Base-by-base conservation (phyloP, 2,797 vertebrate species). In the Coccyzus lansbergi region DNA sequence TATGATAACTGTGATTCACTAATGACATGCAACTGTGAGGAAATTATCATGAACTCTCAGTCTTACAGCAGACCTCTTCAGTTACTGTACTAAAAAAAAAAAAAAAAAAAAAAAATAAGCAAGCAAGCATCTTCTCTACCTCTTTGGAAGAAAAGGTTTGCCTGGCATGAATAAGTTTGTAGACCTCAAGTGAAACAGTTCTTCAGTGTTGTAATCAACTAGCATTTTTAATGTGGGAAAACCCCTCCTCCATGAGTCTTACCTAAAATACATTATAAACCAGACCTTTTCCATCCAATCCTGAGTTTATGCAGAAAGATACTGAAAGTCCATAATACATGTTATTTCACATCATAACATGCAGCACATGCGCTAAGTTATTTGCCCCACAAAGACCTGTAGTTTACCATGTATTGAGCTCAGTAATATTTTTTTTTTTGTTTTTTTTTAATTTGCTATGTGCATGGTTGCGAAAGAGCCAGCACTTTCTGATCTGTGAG, bases 1-100 rank as follows among this genome's bases (percentile, higher is more conserved):
- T 91, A 4, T 81, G 90, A 3, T 83, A n/a, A 75, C 10, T 51
- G 59, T 48, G 62, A 86, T 95, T 97, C 76, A 92, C 64, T 86
- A 77, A 51, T 93, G 71, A 86, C 80, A 92, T 46, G 38, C 80
- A 77, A 56, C 42, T 51, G 13, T 77, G 86, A 44, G n/a, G 70
- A 79, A 86, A 75, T 56, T 3, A 36, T 25, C 9, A 64, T 4
- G 19, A 93, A 40, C 75, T 91, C 40, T 52, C 26, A 65, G 64
- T 53, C 44, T 74, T 52, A 15, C 22, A 59, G 68, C 14, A 88
- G 36, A 53, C 3, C 5, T 53, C 25, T n/a, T n/a, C 36, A 25
- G 10, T 11, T 91, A 29, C 6, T 58, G 29, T 28, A 24, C n/a
- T 15, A 60, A 24, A 58, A 70, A 60, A 51, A 64, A 48, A 7